These are phyloP conservation scores for Melieria crassipennis DNA, from an alignment of 2,888 invertebrate genomes.

Conservation along the genomic window DNA sequence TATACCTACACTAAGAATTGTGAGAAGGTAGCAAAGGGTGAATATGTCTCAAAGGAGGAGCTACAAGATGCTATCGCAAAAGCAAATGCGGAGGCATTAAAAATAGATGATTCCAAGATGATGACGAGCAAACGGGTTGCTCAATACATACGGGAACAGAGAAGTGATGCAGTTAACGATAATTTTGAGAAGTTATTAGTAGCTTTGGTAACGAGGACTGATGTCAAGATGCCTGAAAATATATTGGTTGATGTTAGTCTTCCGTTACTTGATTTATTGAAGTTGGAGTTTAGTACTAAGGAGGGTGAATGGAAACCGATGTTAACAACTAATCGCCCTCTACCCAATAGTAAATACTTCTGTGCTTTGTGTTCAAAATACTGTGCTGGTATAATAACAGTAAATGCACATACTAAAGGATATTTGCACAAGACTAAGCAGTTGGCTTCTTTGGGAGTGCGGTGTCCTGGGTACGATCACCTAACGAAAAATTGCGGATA, in stretches of 20 bases:
- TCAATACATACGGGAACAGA: background rate
- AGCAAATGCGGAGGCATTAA: conserved; percentile 25
- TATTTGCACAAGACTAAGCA: conserved; percentile 34
- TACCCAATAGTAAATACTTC: conserved; percentile 24
- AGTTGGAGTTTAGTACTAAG: conserved; percentile 34
- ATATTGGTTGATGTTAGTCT: conserved; percentile 34
- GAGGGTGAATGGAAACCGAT: conserved; percentile 34
- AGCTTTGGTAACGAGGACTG: conserved; percentile 14
- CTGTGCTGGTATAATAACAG: conserved; percentile 38
- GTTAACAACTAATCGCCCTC: conserved; percentile 24
- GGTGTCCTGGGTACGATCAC: conserved; percentile 22
- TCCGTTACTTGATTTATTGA: conserved; percentile 35
- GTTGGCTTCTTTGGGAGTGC: conserved; percentile 25
- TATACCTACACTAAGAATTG: conserved; percentile 40
- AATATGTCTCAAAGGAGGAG: conserved; percentile 22
- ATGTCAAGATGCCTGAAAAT: conserved; percentile 32
- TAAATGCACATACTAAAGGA: conserved; percentile 40
- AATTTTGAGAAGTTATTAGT: conserved; percentile 13
- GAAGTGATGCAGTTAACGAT: background rate
- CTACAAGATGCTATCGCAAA: conserved; percentile 20
- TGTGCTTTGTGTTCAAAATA: conserved; percentile 37
- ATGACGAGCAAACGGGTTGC: conserved; percentile 26
- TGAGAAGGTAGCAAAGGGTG: conserved; percentile 29
- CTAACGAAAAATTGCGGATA: conserved; percentile 41
- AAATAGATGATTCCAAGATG: conserved; percentile 7